Evolutionary conservation across 2,113 vertebrate species (phyloP).

Genomic region (Bettongia penicillata): DNA sequence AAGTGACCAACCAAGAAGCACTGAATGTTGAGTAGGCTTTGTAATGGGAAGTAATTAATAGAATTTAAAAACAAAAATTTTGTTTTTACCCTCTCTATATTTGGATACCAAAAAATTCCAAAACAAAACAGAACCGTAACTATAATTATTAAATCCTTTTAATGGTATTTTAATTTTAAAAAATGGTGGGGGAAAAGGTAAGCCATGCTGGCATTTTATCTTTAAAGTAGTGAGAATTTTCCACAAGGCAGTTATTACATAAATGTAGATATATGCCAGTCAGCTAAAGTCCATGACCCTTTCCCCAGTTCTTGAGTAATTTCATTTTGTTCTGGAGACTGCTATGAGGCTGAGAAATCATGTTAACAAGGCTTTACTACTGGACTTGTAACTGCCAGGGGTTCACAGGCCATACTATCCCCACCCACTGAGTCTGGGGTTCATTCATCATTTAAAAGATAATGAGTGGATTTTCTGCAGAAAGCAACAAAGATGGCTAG

Average conservation of each 20-base stretch:
- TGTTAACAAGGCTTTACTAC: not conserved
- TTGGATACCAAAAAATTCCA: not conserved
- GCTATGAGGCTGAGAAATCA: not conserved
- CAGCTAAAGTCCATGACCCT: slow-evolving; percentile 36
- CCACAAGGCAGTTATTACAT: not conserved
- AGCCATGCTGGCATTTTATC: slow-evolving; percentile 9
- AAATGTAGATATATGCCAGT: slow-evolving; percentile 9
- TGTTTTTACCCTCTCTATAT: not conserved
- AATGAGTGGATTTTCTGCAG: not conserved
- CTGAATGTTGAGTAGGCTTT: not conserved
- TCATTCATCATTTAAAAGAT: not conserved
- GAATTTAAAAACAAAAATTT: not conserved
- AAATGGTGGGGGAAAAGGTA: not conserved
- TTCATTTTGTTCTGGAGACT: slow-evolving; percentile 48
- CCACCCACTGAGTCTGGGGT: not conserved
- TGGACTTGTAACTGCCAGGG: not conserved
- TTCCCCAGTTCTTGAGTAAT: slow-evolving; percentile 38
- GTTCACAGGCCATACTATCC: not conserved
- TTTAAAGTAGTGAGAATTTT: slow-evolving; percentile 11
- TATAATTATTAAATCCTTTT: not conserved
- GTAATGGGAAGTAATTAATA: not conserved
- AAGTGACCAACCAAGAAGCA: not conserved
- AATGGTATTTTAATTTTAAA: slow-evolving; percentile 8
- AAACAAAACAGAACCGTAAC: not conserved
- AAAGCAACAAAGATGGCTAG: not conserved